These are phyloP conservation scores for Stratiolaelaps scimitus DNA, from an alignment of 1,140 invertebrate genomes.

Conservation along the genomic window DNA sequence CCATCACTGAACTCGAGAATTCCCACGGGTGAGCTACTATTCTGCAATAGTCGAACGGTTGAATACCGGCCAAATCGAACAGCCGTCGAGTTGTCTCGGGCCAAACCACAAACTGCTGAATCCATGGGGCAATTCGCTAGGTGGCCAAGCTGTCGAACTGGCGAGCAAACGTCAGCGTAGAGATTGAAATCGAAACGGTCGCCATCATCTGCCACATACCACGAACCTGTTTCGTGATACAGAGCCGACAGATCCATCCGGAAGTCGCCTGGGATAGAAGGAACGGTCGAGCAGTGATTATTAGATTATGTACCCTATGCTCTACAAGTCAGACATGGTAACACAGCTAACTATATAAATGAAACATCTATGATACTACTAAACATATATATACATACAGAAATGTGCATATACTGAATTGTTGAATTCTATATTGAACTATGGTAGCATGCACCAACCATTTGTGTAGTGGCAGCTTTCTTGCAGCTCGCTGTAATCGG, in stretches of 20 bases:
- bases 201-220: neutral
- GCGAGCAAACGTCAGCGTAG: constrained; percentile 1
- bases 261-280: neutral
- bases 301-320: no score
- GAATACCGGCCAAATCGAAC: neutral
- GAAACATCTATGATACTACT: no score
- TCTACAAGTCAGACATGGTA: no score
- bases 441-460: no score
- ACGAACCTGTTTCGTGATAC: neutral
- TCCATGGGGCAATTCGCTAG: neutral
- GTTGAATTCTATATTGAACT: no score
- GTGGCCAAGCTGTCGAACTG: neutral
- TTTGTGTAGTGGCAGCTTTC: neutral
- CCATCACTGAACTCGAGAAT: constrained; percentile 30
- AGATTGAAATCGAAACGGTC: neutral
- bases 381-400: no score
- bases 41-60: neutral
- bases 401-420: no score
- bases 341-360: no score
- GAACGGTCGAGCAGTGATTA: no score
- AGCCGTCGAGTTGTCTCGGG: neutral
- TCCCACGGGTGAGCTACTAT: neutral
- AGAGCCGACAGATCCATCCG: neutral
- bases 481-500: constrained; percentile 12
- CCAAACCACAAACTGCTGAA: neutral